Evolutionary conservation across 1,140 invertebrate species (phyloP).

Genomic region (Lordiphosa mommai): DNA sequence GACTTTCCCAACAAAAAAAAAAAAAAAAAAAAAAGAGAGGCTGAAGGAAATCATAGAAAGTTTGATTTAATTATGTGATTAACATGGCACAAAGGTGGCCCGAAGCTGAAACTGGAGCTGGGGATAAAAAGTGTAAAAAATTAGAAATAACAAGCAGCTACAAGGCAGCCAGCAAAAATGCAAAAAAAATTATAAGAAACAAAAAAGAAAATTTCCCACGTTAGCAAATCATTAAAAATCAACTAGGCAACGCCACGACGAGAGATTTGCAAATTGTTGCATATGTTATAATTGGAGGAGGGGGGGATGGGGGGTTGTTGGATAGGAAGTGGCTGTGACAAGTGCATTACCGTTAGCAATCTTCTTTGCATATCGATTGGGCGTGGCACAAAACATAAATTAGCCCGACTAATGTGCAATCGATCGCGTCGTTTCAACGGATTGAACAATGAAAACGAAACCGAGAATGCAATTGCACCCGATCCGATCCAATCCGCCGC

Average conservation of each 20-base stretch:
- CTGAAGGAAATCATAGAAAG: slow-evolving; percentile 69
- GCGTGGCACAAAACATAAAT: slow-evolving; percentile 61
- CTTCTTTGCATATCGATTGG: slow-evolving; percentile 18
- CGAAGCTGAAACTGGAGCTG: slow-evolving; percentile 14
- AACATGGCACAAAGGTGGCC: slow-evolving; percentile 71
- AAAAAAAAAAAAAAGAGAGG: too few species aligned
- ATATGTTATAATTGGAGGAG: not conserved
- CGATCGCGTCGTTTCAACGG: slow-evolving; percentile 21
- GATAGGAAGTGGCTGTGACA: not conserved
- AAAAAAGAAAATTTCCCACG: slow-evolving; percentile 64
- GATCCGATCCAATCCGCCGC: not conserved
- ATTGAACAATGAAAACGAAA: slow-evolving; percentile 31
- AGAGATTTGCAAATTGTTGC: not conserved
- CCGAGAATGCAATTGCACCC: slow-evolving; percentile 1
- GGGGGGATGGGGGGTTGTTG: not conserved
- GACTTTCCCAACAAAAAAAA: slow-evolving; percentile 13
- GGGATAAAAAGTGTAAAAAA: slow-evolving; percentile 41
- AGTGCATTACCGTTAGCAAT: slow-evolving; percentile 34
- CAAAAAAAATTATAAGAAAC: slow-evolving; percentile 15
- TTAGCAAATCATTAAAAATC: slow-evolving; percentile 69
- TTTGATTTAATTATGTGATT: slow-evolving; percentile 76
- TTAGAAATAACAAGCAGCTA: slow-evolving; percentile 66
- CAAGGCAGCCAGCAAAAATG: slow-evolving; percentile 51
- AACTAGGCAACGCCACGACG: slow-evolving; percentile 35
- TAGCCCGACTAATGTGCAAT: slow-evolving; percentile 26